A percentile compares a stretch with the other conserved stretches of the same genome.
phyloP scores from a whole-genome alignment of 2,797 vertebrate genomes.

The Acipenser transmontanus region DNA sequence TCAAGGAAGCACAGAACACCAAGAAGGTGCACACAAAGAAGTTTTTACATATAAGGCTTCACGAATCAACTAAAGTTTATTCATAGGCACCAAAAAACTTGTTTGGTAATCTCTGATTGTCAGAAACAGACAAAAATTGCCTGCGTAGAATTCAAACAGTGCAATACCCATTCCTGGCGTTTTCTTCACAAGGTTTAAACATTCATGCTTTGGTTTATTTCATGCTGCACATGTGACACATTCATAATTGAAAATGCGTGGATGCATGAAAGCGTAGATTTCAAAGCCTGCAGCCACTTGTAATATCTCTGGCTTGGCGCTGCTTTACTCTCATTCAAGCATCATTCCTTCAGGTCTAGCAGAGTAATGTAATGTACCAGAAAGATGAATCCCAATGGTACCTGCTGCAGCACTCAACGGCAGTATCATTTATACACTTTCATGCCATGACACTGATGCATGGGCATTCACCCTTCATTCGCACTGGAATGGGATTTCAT shows the following conservation, averaged over 20 bases:
- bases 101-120: too few species aligned
- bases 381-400: constrained; percentile 60
- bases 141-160: constrained; percentile 6
- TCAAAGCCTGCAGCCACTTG: constrained; percentile 46
- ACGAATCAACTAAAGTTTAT: too few species aligned
- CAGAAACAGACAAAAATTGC: too few species aligned
- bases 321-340: constrained; percentile 52
- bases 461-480: constrained; percentile 52
- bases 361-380: constrained; percentile 66
- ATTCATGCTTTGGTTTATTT: constrained; percentile 23
- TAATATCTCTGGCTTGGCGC: constrained; percentile 46
- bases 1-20: too few species aligned
- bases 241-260: constrained; percentile 21
- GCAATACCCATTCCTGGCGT: constrained; percentile 24
- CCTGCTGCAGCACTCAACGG: constrained; percentile 59
- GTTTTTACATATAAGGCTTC: too few species aligned
- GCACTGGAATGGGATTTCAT: constrained; percentile 48
- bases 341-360: constrained; percentile 60
- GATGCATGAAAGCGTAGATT: constrained; percentile 29
- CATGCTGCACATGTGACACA: constrained; percentile 10
- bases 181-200: constrained; percentile 25
- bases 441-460: constrained; percentile 61
- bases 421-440: constrained; percentile 69
- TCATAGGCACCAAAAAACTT: too few species aligned
- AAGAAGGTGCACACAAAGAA: too few species aligned